Conservation (phyloP, 2,797 vertebrate genomes). For the Manis javanica region DNA sequence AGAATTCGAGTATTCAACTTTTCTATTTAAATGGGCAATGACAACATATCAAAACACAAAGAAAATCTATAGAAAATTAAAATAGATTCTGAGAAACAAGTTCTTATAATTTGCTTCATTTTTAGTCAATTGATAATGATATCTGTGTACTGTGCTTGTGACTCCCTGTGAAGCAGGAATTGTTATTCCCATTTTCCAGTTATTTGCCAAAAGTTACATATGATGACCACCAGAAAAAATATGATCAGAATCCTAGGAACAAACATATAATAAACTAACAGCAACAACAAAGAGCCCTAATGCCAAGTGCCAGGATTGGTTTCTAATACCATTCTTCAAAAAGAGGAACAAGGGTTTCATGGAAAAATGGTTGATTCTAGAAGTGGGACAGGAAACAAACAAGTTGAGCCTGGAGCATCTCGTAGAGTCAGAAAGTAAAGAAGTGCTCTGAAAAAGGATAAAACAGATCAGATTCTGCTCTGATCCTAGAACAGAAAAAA, state of each 20-base stretch:
- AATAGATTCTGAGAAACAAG: neutral
- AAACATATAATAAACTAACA: neutral
- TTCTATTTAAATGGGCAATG: neutral
- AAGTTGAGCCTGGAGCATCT: neutral
- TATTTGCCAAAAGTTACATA: neutral
- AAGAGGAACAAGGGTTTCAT: neutral
- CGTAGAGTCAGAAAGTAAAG: neutral
- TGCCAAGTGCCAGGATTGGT: neutral
- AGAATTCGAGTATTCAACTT: neutral
- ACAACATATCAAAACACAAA: constrained; percentile 27
- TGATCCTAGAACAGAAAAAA: neutral
- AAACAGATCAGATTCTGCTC: neutral
- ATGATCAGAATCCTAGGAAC: neutral
- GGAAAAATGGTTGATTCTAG: neutral
- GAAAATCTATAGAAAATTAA: neutral
- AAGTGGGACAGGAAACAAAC: neutral
- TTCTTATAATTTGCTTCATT: neutral
- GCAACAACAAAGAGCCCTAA: neutral
- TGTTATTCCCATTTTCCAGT: neutral
- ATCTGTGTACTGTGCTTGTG: neutral
- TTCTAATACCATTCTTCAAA: neutral
- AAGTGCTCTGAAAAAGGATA: neutral
- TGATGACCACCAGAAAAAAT: neutral
- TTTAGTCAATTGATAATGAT: neutral
- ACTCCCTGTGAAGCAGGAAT: neutral